These are phyloP conservation scores for Brachionus angularis DNA, from an alignment of 1,140 invertebrate species.

Conservation along the genomic window DNA sequence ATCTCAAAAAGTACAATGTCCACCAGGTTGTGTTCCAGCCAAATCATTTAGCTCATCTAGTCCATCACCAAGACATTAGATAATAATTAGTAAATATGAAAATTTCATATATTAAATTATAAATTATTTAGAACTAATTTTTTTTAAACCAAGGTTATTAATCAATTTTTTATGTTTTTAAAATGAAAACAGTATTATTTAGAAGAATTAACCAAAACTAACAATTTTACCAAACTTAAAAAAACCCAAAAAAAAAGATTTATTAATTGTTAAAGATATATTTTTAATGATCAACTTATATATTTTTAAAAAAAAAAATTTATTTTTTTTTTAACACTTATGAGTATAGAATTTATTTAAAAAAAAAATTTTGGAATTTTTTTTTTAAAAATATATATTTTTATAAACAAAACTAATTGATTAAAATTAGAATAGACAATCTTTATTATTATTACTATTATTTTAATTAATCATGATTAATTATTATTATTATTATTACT, in stretches of 20 bases:
- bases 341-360: too few species aligned
- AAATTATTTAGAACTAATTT: too few species aligned
- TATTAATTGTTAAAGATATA: neutral
- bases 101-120: too few species aligned
- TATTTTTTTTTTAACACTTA: slow-evolving; percentile 20
- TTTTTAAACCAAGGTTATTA: too few species aligned
- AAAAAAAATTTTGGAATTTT: slow-evolving; percentile 29
- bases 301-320: slow-evolving; percentile 30
- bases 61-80: slow-evolving; percentile 41
- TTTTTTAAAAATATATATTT: slow-evolving; percentile 10
- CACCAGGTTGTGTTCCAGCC: slow-evolving; percentile 43
- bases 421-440: neutral
- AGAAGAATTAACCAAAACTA: slow-evolving; percentile 3
- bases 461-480: too few species aligned
- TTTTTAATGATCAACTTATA: neutral
- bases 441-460: too few species aligned
- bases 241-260: neutral
- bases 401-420: slow-evolving; percentile 1
- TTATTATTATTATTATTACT: too few species aligned
- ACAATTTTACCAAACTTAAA: slow-evolving; percentile 7
- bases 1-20: slow-evolving; percentile 29
- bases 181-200: too few species aligned
- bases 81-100: slow-evolving; percentile 37
- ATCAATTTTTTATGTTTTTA: too few species aligned
- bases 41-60: slow-evolving; percentile 34